Conservation (phyloP, 2,797 vertebrate genomes). For the Scleropages formosus region DNA sequence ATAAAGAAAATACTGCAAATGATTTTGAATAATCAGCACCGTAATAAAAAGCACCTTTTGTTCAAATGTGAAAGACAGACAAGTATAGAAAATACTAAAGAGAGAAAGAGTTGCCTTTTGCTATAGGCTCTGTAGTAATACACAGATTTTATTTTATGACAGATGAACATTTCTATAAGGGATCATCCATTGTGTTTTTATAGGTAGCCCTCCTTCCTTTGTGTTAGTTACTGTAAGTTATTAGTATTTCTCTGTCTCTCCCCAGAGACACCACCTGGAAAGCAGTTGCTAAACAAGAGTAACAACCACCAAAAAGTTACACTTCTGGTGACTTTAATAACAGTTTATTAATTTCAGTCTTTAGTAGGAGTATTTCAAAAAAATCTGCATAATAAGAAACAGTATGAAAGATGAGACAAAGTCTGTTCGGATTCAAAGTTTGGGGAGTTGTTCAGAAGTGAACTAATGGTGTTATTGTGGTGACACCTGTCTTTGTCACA, state of each 20-base stretch:
- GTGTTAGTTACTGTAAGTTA: too few species aligned
- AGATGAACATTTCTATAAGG: too few species aligned
- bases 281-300: conserved; percentile 6
- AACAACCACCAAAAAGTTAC: conserved; percentile 9
- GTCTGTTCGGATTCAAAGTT: conserved; percentile 32
- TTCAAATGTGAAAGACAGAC: neutral
- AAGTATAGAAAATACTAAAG: neutral
- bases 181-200: too few species aligned
- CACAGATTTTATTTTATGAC: too few species aligned
- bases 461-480: conserved; percentile 44
- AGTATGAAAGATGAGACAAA: conserved; percentile 7
- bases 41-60: conserved; percentile 1
- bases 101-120: too few species aligned
- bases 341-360: conserved; percentile 13
- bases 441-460: conserved; percentile 43
- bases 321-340: conserved; percentile 16
- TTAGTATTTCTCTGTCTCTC: too few species aligned
- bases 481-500: conserved; percentile 37
- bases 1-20: conserved; percentile 19
- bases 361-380: conserved; percentile 45
- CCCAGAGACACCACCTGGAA: neutral
- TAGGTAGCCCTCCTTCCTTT: too few species aligned
- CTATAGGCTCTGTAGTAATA: neutral
- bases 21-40: conserved; percentile 29
- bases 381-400: conserved; percentile 45